Evolutionary conservation across 2,888 invertebrate genomes (phyloP).

Genomic region (Cyclophora punctaria): DNA sequence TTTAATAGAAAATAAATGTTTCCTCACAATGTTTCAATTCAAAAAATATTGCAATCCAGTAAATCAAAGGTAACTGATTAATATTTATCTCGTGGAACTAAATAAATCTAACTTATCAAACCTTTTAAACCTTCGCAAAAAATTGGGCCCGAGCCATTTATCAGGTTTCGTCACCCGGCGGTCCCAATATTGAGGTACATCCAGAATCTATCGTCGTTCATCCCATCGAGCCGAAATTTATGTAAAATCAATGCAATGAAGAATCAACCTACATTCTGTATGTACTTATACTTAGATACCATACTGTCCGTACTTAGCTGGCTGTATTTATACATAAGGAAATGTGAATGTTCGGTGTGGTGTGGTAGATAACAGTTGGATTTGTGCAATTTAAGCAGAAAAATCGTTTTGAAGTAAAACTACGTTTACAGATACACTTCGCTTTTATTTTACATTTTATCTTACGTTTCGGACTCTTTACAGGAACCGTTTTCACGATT

Average conservation of each 20-base stretch:
- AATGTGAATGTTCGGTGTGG: not conserved
- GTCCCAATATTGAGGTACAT: conserved; percentile 11
- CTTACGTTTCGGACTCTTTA: no score
- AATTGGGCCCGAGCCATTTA: conserved; percentile 12
- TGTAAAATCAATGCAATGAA: conserved; percentile 14
- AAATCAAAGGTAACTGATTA: not conserved
- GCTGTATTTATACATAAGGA: no score
- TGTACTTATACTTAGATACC: no score
- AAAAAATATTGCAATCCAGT: not conserved
- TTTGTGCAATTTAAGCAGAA: no score
- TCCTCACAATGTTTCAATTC: no score
- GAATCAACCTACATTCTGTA: not conserved
- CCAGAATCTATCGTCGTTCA: conserved; percentile 8
- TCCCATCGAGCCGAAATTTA: conserved; percentile 7
- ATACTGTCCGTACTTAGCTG: no score
- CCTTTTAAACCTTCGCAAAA: conserved; percentile 14
- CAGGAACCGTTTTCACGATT: not conserved
- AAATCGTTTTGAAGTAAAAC: not conserved
- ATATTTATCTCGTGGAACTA: conserved; percentile 2
- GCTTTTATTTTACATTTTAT: no score
- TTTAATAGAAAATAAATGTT: no score
- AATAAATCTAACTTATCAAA: conserved; percentile 18
- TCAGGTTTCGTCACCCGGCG: conserved; percentile 15
- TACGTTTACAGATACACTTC: no score
- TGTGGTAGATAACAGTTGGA: no score